Evolutionary conservation across 2,113 vertebrate species (phyloP).

Genomic region (Eptesicus fuscus): DNA sequence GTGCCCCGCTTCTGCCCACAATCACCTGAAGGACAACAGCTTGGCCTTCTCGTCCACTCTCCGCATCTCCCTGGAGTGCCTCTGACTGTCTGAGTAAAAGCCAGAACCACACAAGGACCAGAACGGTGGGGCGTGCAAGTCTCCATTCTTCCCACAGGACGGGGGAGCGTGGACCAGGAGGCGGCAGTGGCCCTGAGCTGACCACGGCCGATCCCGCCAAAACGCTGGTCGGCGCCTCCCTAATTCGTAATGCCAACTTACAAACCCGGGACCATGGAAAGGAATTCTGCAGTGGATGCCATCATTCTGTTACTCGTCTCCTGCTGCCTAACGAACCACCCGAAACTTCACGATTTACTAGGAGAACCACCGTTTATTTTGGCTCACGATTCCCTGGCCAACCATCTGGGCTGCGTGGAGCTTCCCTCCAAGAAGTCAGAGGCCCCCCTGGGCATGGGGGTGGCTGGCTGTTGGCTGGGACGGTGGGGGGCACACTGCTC

Average conservation of each 20-base stretch:
- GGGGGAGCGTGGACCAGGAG: background rate
- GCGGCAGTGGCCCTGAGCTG: accelerated
- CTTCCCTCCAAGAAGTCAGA: background rate
- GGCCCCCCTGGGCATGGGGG: no score
- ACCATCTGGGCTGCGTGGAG: accelerated
- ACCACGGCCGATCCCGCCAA: background rate
- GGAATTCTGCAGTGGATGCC: background rate
- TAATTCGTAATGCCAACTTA: background rate
- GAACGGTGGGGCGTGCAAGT: accelerated
- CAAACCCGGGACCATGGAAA: background rate
- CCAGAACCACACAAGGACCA: background rate
- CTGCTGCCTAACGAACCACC: background rate
- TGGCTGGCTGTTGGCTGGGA: background rate
- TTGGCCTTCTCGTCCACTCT: background rate
- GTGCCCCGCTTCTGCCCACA: background rate
- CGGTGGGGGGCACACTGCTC: background rate
- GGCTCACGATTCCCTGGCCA: background rate
- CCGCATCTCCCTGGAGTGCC: background rate
- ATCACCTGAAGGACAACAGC: accelerated
- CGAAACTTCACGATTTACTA: background rate
- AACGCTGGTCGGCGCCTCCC: background rate
- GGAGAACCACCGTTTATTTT: background rate
- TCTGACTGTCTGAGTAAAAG: background rate
- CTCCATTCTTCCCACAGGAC: no score
- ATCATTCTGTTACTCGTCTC: background rate